Base-by-base conservation (phyloP, 2,797 vertebrate genomes). In the Diceros bicornis region DNA sequence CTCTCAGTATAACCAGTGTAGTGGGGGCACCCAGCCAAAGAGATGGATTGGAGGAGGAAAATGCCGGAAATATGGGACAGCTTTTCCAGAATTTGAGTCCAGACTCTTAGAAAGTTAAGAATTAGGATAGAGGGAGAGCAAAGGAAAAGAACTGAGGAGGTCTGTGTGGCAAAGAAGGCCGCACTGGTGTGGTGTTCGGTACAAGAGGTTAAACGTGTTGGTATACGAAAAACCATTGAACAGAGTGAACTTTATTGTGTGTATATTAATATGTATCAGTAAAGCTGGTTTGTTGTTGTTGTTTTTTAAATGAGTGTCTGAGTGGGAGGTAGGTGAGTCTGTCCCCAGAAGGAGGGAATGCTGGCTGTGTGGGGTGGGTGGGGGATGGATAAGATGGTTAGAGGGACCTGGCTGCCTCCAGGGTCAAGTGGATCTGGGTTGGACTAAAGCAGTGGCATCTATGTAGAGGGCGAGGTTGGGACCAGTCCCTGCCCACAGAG, bases 61-160 rank as follows among this genome's bases (percentile, higher is more conserved):
- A 95, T 94, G 16, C 41, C 59, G 32, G 79, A 89, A 69, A 85
- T 87, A 68, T 3, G 55, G 84, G 77, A n/a, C 47, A 88, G 50
- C 37, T 41, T 69, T 89, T 94, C 66, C 27, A 71, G 41, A 92
- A 90, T 17, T 72, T 52, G 86, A 78, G 47, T 66, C 68, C 77
- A 62, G 84, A 68, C 47, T 59, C 62, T 84, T 69, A 89, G 23
- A 50, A 29, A 81, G 9, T 89, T 59, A 62, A 92, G 68, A 78
- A 83, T 68, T 18, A 81, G 72, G 66, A 16, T 1, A 13, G 17
- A 10, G 16, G 32, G 34, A 72, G 1, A 66, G 32, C 69, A 47
- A 34, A 94, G 25, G 44, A 64, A 84, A 86, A 59, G 3, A 82
- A 69, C 14, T 12, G 37, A 64, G 79, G 21, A 55, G 75, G 25